Evolutionary conservation across 2,113 vertebrate genomes (phyloP).

Genomic region (Macroglossus sobrinus): DNA sequence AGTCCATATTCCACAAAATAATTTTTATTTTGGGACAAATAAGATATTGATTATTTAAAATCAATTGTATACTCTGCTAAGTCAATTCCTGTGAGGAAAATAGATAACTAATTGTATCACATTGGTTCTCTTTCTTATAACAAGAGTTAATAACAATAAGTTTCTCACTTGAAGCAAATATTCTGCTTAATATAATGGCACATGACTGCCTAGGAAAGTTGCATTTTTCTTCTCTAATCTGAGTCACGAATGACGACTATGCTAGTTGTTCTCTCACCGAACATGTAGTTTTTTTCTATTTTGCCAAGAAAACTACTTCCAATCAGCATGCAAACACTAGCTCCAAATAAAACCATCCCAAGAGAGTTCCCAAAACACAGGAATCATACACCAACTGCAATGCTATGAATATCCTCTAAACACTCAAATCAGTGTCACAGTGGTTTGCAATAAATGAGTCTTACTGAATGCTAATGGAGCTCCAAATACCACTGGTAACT

Average conservation of each 20-base stretch:
- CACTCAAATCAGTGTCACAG: not conserved
- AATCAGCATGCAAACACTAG: conserved; percentile 51
- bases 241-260: not conserved
- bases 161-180: not conserved
- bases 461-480: conserved; percentile 53
- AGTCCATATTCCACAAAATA: not conserved
- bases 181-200: not conserved
- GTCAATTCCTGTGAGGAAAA: not conserved
- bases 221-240: not conserved
- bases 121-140: conserved; percentile 9
- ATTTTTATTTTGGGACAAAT: not conserved
- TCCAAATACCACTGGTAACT: conserved; percentile 21
- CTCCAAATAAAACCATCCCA: conserved; percentile 20
- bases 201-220: not conserved
- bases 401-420: conserved; percentile 44
- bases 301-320: conserved; percentile 32
- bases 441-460: conserved; percentile 41
- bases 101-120: not conserved
- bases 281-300: not conserved
- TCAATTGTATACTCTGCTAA: not conserved
- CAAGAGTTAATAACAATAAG: not conserved
- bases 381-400: not conserved
- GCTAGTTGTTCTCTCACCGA: not conserved
- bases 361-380: conserved; percentile 47
- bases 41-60: conserved; percentile 5